phyloP scores from a whole-genome alignment of 2,797 vertebrate species.

The Tapera naevia region DNA sequence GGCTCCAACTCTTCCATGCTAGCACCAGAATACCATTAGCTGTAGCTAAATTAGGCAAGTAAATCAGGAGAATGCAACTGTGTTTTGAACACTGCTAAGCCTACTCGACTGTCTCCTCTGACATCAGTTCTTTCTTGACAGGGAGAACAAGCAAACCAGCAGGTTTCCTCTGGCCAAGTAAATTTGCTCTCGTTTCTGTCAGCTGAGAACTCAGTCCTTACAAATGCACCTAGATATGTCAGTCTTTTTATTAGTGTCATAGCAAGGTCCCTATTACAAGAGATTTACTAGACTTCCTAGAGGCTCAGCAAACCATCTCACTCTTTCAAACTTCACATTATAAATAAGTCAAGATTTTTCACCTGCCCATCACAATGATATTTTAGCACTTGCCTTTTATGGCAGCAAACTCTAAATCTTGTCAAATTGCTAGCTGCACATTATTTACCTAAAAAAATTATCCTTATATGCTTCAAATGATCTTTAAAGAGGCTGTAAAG shows the following conservation, averaged over 20 bases:
- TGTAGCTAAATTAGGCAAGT: not conserved
- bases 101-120: not conserved
- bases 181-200: not conserved
- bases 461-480: not conserved
- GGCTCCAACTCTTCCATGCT: not conserved
- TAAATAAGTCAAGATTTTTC: not conserved
- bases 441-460: constrained; percentile 25
- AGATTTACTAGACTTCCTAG: not conserved
- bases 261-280: not conserved
- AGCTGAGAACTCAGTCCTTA: not conserved
- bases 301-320: not conserved
- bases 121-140: not conserved
- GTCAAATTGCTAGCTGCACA: not conserved
- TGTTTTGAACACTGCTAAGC: not conserved
- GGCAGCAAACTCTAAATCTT: not conserved
- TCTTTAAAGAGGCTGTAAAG: not conserved
- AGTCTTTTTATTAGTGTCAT: not conserved
- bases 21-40: not conserved
- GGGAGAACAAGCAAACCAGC: not conserved
- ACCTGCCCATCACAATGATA: not conserved
- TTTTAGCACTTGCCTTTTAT: not conserved
- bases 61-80: not conserved
- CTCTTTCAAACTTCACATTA: fast-evolving
- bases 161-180: not conserved
- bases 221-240: not conserved